A percentile compares a stretch with the other conserved stretches of the same genome.
Conservation (phyloP, 1,140 invertebrate genomes). For the Nixonia krombeini region DNA sequence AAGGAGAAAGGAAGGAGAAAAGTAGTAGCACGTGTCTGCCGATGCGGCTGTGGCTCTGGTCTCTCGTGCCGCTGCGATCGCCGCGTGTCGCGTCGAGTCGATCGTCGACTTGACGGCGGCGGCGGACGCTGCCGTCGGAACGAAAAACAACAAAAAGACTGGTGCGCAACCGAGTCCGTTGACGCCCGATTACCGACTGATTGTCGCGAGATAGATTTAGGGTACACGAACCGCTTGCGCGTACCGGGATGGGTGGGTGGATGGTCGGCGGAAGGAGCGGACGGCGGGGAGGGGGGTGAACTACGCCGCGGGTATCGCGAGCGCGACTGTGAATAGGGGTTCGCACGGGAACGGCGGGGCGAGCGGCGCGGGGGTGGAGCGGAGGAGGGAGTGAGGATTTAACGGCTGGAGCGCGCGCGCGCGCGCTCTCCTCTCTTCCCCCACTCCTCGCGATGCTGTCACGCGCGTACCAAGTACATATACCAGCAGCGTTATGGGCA, state of each 20-base stretch:
- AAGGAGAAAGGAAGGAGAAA: constrained; percentile 30
- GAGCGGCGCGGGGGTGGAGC: constrained; percentile 6
- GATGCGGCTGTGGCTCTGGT: not conserved
- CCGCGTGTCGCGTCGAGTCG: not conserved
- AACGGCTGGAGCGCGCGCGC: constrained; percentile 44
- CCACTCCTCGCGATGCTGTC: constrained; percentile 42
- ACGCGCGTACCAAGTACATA: constrained; percentile 47
- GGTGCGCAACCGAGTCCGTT: constrained; percentile 56
- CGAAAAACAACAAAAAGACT: constrained; percentile 6
- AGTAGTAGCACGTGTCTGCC: constrained; percentile 41
- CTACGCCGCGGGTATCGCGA: constrained; percentile 24
- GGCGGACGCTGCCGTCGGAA: not conserved
- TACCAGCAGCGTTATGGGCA: constrained; percentile 40
- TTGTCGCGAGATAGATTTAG: constrained; percentile 63
- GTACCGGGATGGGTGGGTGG: constrained; percentile 35
- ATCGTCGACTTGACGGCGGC: not conserved
- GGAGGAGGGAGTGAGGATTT: constrained; percentile 33
- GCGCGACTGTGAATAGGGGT: constrained; percentile 24
- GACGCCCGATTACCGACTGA: constrained; percentile 62
- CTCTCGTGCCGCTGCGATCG: constrained; percentile 4
- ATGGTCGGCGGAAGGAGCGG: constrained; percentile 4
- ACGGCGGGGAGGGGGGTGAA: constrained; percentile 10
- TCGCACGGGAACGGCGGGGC: constrained; percentile 9
- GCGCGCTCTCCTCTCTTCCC: constrained; percentile 49
- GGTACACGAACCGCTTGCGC: constrained; percentile 51